A percentile compares a stretch with the other conserved stretches of the same genome.
phyloP scores from a whole-genome alignment of 2,797 vertebrate genomes.

The Sylvia borin region DNA sequence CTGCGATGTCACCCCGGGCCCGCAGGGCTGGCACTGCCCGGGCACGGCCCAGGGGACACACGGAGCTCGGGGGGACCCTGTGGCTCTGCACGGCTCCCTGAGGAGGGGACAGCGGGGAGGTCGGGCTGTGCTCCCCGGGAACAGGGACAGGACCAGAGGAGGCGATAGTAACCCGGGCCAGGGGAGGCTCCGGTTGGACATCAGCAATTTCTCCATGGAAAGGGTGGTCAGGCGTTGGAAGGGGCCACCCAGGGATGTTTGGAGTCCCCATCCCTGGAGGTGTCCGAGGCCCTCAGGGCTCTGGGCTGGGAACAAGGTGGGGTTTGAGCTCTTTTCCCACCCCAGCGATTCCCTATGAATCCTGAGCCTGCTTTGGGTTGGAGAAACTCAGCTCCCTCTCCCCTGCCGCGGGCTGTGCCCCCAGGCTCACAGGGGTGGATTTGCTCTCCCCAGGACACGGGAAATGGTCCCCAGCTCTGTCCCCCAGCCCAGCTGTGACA shows the following conservation, averaged over 20 bases:
- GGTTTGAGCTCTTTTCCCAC: not conserved
- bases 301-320: not conserved
- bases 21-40: not conserved
- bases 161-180: no score
- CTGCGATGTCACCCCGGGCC: not conserved
- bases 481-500: not conserved
- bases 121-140: not conserved
- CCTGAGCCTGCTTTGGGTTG: not conserved
- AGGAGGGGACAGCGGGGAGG: fast-evolving
- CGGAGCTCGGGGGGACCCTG: fast-evolving
- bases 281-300: not conserved
- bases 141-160: not conserved
- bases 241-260: not conserved
- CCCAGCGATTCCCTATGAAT: not conserved
- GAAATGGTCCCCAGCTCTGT: fast-evolving
- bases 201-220: not conserved
- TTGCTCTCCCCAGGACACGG: not conserved
- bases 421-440: fast-evolving
- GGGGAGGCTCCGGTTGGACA: not conserved
- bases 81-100: not conserved
- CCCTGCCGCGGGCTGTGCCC: not conserved
- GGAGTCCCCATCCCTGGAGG: not conserved
- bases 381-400: no score
- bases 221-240: fast-evolving
- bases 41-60: not conserved